Conservation (phyloP, 2,113 vertebrate genomes). For the Macrotus californicus region DNA sequence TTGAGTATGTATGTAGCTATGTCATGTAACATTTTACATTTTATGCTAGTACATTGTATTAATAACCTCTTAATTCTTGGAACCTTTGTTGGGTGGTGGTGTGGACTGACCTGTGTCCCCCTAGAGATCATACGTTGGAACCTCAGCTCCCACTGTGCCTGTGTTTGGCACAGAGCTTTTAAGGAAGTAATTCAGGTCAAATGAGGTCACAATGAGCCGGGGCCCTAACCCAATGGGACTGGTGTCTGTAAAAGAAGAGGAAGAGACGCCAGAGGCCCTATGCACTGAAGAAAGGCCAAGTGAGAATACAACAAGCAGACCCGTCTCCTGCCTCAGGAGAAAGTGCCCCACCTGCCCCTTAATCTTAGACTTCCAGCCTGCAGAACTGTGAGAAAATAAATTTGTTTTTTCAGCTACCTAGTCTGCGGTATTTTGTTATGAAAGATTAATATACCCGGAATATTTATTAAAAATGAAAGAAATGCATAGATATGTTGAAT, state of each 20-base stretch:
- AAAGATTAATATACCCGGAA: not conserved
- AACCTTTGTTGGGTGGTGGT: not conserved
- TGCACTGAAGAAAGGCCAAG: not conserved
- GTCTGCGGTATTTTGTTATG: not conserved
- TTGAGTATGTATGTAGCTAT: not conserved
- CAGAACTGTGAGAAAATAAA: not conserved
- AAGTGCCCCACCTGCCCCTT: not conserved
- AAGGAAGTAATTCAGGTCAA: not conserved
- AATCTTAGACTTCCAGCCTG: not conserved
- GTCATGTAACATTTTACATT: not conserved
- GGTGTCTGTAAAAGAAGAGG: not conserved
- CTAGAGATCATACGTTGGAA: not conserved
- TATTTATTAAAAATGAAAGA: not conserved
- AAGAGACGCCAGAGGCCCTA: not conserved
- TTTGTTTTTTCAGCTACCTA: not conserved
- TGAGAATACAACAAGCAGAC: not conserved
- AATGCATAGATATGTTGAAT: not conserved
- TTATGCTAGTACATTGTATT: not conserved
- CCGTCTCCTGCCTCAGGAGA: not conserved
- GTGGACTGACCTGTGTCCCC: not conserved
- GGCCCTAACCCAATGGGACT: not conserved
- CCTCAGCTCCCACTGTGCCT: not conserved
- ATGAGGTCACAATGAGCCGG: not conserved
- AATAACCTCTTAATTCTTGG: not conserved
- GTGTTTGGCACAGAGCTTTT: not conserved